Base-by-base conservation (phyloP, 2,888 invertebrate genomes). In the Drosophila koepferae region DNA sequence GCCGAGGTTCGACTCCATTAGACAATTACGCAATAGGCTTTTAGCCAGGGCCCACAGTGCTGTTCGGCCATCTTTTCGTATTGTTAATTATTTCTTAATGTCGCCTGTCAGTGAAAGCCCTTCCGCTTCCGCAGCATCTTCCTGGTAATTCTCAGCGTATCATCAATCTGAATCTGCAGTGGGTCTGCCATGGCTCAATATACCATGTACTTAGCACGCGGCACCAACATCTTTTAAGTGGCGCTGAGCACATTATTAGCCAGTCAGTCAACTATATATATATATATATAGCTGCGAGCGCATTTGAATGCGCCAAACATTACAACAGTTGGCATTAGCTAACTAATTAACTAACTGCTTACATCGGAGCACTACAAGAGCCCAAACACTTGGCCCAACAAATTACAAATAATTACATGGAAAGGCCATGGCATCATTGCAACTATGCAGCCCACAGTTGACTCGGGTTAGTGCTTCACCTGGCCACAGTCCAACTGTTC, bases 381-480 rank as follows among this genome's bases (percentile, higher is more conserved):
- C 72, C 72, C 62, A 59, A 63, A 63, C 86, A 81, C 77, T 82
- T 82, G 81, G 72, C 74, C 79, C 82, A 87, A 85, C 86, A 86
- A 89, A 86, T 84, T 89, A 82, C 89, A 78, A 80, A 89, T 86
- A 83, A 86, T 86, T 86, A 86, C 78, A 74, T 64, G 70, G 36
- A 51, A 55, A 62, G 77, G 75, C 61, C 82, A 67, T 36, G 64
- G 44, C 68, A 64, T 20, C 71, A 62, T 69, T 74, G 74, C 54
- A 65, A 56, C 69, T 34, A 6, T 16, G 40, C 40, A 14, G 56
- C 28, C 28, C 28, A 28, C 28, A 28, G 5, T 28, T 28, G 28
- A 28, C 28, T 28, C 28, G 53, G n/a, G 46, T 28, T 59, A 38
- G 14, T 38, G 63, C 53, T 44, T 46, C 62, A 18, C 40, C 63